Percentiles rank a stretch among this genome's conserved stretches.
These are phyloP conservation scores for Trachelus troglodyta DNA, from an alignment of 2,888 invertebrate species.

Conservation along the genomic window DNA sequence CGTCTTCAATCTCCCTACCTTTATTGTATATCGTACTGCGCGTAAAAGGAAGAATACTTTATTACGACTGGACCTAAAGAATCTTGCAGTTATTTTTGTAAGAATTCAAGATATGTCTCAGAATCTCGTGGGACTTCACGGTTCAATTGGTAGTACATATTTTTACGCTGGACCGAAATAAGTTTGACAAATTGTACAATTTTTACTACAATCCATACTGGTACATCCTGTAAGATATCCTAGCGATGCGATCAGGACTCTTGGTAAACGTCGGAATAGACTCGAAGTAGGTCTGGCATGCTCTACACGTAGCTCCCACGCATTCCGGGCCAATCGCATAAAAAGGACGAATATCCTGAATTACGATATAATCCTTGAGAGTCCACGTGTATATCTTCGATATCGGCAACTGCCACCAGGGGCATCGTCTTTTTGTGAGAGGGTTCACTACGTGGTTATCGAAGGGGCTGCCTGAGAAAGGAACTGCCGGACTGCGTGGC, in stretches of 20 bases:
- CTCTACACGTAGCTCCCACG: background rate
- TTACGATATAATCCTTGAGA: conserved; percentile 2
- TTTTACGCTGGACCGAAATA: background rate
- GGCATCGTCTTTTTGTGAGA: background rate
- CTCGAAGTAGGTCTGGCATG: background rate
- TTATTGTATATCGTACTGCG: background rate
- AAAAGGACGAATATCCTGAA: background rate
- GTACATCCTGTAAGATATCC: background rate
- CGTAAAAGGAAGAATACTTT: background rate
- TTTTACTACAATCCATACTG: background rate
- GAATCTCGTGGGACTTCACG: background rate
- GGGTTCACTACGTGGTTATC: background rate
- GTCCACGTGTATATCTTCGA: conserved; percentile 1
- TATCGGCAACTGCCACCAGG: conserved; percentile 2
- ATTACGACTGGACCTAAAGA: background rate
- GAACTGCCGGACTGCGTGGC: background rate
- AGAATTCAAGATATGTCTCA: background rate
- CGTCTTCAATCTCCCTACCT: background rate
- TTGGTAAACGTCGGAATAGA: background rate
- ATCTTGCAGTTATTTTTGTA: background rate
- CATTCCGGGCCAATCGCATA: background rate
- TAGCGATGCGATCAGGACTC: background rate
- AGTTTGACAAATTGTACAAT: background rate
- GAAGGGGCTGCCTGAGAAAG: background rate
- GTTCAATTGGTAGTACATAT: background rate